phyloP scores from a whole-genome alignment of 2,888 invertebrate genomes.

The Philereme vetulata region DNA sequence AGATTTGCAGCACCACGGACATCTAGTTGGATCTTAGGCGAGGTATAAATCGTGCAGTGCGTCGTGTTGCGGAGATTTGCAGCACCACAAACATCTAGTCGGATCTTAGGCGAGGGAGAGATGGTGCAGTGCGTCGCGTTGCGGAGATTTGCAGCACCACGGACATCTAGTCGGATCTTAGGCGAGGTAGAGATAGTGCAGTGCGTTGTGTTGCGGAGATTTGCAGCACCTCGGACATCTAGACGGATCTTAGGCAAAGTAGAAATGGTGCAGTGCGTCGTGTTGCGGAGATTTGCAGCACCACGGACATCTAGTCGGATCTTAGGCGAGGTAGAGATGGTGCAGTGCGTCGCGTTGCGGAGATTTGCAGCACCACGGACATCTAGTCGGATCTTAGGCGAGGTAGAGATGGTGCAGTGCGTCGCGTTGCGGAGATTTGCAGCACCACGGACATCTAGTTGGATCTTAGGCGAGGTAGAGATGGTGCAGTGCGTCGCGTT shows the following conservation, averaged over 20 bases:
- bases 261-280: not conserved
- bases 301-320: too few relatives aligned
- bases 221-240: not conserved
- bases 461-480: not conserved
- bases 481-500: conserved; percentile 4
- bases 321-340: not conserved
- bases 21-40: not conserved
- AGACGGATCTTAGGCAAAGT: not conserved
- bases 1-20: too few relatives aligned
- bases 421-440: not conserved
- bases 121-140: not conserved
- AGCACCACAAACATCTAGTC: not conserved
- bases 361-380: not conserved
- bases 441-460: too few relatives aligned
- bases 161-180: too few relatives aligned
- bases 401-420: not conserved
- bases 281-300: too few relatives aligned
- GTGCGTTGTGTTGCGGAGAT: not conserved
- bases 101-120: not conserved
- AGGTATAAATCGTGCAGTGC: not conserved
- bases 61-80: not conserved
- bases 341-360: conserved; percentile 2
- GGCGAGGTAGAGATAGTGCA: not conserved
- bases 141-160: too few relatives aligned
- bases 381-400: not conserved